Evolutionary conservation across 1,140 invertebrate genomes (phyloP), one percentile per base, ranked within the genome.

Genomic region (Drosophila tsacasi): DNA sequence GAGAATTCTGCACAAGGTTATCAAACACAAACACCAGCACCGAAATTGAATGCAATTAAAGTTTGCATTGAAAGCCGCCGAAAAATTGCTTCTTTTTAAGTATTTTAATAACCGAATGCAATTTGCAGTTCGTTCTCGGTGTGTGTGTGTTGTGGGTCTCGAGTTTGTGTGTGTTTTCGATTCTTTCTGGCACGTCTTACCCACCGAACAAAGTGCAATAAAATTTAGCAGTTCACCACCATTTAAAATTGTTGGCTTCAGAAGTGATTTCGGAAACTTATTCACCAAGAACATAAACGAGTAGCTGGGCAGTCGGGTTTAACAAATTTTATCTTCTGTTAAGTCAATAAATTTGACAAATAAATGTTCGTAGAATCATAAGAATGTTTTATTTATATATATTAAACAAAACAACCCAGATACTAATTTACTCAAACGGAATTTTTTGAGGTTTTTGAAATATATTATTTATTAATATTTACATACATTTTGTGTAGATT

Each of bases 1-100:
- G 67, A 84, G 81, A 84, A 84, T 84, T 80, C 79, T 74, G 83
- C 82, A 85, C 82, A 85, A 85, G 82, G 82, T 86, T 85, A 82
- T 86, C 79, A 85, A 84, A 84, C 63, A 78, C 59, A 64, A 69
- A 69, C 71, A 76, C 40, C 55, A 44, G 47, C 66, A 46, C 32
- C 59, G 25, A 72, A 52, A 73, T 86, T 85, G 79, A 82, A 79
- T 85, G 82, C 82, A 85, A 85, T 85, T 86, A 85, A 85, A 85
- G 82, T 85, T 86, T 85, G 69, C 83, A 86, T 81, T 85, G 82
- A 85, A 86, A 75, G 55, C 68, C 74, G 78, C 55, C 68, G 72
- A 73, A 73, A 73, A 73, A 73, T 72, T 73, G 54, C 67, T 85
- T 85, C 83, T 85, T 58, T 81, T 80, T 50, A 63, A 59, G 74